phyloP scores from a whole-genome alignment of 1,140 invertebrate genomes.

The Pachypeltis micranthus region DNA sequence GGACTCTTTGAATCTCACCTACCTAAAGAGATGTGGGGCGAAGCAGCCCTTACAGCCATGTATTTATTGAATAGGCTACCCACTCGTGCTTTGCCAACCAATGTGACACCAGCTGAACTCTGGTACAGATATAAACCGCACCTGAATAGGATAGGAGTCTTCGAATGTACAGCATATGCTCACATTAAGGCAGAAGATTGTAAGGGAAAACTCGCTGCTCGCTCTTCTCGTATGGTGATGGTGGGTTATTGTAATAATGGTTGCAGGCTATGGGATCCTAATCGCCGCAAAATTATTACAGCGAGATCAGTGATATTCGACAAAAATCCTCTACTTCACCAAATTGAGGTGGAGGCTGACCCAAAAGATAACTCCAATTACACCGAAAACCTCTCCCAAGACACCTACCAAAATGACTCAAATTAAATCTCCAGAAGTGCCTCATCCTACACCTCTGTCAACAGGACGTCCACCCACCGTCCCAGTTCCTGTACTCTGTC shows the following conservation, averaged over 20 bases:
- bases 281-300: background rate
- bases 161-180: background rate
- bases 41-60: slow-evolving; percentile 2
- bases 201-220: background rate
- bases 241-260: background rate
- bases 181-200: background rate
- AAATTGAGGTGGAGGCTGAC: background rate
- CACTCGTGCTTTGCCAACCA: background rate
- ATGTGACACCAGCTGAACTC: background rate
- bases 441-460: background rate
- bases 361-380: background rate
- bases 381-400: background rate
- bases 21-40: slow-evolving; percentile 30
- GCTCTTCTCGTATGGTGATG: background rate
- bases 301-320: background rate
- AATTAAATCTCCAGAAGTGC: background rate
- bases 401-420: background rate
- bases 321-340: background rate
- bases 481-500: background rate
- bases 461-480: background rate
- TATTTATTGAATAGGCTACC: slow-evolving; percentile 16
- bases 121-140: background rate
- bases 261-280: background rate
- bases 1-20: slow-evolving; percentile 31
- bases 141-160: background rate